phyloP scores from a whole-genome alignment of 2,113 vertebrate genomes.

The Halcyon senegalensis region DNA sequence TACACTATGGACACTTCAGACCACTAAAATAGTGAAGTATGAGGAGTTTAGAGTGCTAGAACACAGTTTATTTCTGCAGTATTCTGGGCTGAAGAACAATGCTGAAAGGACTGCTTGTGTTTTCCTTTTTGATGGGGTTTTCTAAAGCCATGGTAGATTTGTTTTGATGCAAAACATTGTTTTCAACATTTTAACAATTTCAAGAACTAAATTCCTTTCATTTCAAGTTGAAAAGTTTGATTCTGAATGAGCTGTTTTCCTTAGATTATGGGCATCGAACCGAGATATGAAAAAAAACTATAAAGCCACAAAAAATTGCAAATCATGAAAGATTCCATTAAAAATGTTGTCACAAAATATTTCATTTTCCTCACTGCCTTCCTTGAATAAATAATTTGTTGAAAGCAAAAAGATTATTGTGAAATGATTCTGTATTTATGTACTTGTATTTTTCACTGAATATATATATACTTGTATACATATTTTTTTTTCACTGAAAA shows the following conservation, averaged over 20 bases:
- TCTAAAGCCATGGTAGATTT: not conserved
- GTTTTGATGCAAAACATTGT: not conserved
- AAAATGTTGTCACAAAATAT: not conserved
- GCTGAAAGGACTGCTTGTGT: not conserved
- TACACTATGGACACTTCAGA: not conserved
- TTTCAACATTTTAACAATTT: not conserved
- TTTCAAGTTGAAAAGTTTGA: not conserved
- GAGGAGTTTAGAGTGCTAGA: not conserved
- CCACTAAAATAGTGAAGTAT: not conserved
- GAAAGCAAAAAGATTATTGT: not conserved
- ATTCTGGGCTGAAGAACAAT: not conserved
- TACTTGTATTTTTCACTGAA: not conserved
- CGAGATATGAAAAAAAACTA: not conserved
- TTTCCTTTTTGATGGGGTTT: not conserved
- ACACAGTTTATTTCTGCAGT: not conserved
- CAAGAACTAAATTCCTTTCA: not conserved
- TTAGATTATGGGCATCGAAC: not conserved
- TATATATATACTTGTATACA: too few relatives aligned
- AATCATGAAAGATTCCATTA: not conserved
- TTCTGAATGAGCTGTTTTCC: not conserved
- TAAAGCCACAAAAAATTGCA: not conserved
- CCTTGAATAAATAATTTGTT: not conserved
- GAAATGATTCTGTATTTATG: not conserved
- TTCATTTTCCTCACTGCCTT: rapidly evolving
- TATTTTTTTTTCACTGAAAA: not conserved